Percentiles rank a stretch among this genome's conserved stretches.
These are phyloP conservation scores for Argynnis bischoffii DNA, from an alignment of 2,888 invertebrate genomes.

Conservation along the genomic window DNA sequence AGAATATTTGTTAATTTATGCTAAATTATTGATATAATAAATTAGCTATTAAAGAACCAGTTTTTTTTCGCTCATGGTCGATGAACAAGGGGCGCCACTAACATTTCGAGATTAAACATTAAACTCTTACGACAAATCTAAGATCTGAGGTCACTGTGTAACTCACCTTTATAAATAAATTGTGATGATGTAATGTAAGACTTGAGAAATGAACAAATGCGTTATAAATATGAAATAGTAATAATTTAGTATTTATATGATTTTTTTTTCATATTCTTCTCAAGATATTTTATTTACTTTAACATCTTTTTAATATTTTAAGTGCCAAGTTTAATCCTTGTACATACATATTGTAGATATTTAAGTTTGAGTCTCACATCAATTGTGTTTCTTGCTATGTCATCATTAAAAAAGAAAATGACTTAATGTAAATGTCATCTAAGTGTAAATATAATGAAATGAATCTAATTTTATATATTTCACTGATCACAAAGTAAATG, in stretches of 20 bases:
- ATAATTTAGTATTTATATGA: background rate
- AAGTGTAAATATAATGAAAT: no score
- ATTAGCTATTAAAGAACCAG: conserved; percentile 23
- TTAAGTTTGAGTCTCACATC: no score
- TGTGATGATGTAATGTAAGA: conserved; percentile 56
- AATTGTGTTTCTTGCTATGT: no score
- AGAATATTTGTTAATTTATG: background rate
- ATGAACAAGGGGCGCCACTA: conserved; percentile 11
- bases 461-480: no score
- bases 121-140: conserved; percentile 27
- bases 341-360: no score
- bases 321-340: no score
- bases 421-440: no score
- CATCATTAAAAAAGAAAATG: no score
- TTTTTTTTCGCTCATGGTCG: conserved; percentile 16
- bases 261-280: background rate
- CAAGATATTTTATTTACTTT: background rate
- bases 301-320: no score
- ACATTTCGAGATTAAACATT: conserved; percentile 24
- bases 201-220: conserved; percentile 45
- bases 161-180: conserved; percentile 66
- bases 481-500: no score
- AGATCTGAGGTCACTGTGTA: conserved; percentile 56
- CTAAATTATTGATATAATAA: background rate
- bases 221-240: conserved; percentile 9